Evolutionary conservation across 2,888 invertebrate genomes (phyloP).

Genomic region (Mamestra brassicae): DNA sequence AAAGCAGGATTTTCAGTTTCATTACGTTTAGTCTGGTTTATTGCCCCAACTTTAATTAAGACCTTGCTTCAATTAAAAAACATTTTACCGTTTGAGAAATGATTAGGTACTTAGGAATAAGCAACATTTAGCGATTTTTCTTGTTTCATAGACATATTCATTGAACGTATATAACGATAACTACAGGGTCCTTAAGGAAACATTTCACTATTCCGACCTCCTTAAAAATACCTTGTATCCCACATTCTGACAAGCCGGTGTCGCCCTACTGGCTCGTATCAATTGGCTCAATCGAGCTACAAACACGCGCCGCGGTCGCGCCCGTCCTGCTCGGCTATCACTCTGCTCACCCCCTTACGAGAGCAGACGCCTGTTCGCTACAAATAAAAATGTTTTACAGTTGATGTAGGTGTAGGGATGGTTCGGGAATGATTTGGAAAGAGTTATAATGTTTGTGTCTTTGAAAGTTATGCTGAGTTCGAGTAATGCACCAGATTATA

Average conservation of each 20-base stretch:
- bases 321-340: constrained; percentile 56
- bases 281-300: constrained; percentile 84
- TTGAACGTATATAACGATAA: no score
- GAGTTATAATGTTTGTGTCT: not conserved
- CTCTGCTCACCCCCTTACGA: constrained; percentile 49
- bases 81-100: no score
- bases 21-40: no score
- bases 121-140: no score
- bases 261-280: constrained; percentile 57
- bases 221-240: constrained; percentile 2
- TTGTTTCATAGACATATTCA: no score
- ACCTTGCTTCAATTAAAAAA: no score
- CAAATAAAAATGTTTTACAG: constrained; percentile 58
- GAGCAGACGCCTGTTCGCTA: constrained; percentile 52
- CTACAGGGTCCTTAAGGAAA: not conserved
- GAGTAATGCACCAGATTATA: not conserved
- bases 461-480: not conserved
- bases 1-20: no score
- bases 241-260: constrained; percentile 35
- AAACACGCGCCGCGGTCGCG: constrained; percentile 85
- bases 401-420: constrained; percentile 3
- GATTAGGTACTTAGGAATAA: no score
- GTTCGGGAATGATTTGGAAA: not conserved
- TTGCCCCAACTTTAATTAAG: no score
- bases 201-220: not conserved